A percentile compares a stretch with the other conserved stretches of the same genome.
Conservation (phyloP, 1,140 invertebrate genomes). For the Phocides pigmalion region DNA sequence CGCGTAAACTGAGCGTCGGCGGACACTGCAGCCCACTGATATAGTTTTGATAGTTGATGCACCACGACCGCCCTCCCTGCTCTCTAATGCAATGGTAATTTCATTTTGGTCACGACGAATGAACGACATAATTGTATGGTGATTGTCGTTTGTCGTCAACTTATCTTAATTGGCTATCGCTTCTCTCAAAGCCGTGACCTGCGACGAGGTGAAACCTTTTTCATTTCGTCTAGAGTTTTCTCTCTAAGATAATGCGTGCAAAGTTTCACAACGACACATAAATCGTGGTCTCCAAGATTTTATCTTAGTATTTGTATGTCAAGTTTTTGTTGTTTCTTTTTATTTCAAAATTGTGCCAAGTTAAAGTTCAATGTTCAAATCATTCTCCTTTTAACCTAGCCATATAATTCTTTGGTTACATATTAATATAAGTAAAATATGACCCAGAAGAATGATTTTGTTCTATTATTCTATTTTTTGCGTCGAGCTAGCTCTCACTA, state of each 20-base stretch:
- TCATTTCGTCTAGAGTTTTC: slow-evolving; percentile 66
- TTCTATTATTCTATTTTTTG: slow-evolving; percentile 30
- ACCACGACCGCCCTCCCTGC: slow-evolving; percentile 72
- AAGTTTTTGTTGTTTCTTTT: too few species aligned
- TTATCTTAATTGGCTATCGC: slow-evolving; percentile 79
- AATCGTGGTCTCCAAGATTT: too few species aligned
- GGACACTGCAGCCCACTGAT: slow-evolving; percentile 58
- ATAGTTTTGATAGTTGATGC: slow-evolving; percentile 80
- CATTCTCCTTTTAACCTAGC: too few species aligned
- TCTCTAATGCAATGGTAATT: slow-evolving; percentile 77
- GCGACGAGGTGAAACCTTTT: slow-evolving; percentile 69
- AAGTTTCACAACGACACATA: slow-evolving; percentile 33
- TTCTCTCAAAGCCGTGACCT: slow-evolving; percentile 70
- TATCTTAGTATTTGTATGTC: too few species aligned
- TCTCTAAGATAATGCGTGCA: slow-evolving; percentile 51
- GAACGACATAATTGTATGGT: slow-evolving; percentile 75
- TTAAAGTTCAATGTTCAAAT: too few species aligned
- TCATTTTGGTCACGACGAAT: slow-evolving; percentile 76
- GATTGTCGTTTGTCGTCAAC: slow-evolving; percentile 65
- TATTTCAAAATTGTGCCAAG: too few species aligned
- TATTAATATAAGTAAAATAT: too few species aligned
- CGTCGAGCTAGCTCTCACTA: slow-evolving; percentile 55
- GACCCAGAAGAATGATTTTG: background rate
- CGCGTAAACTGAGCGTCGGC: slow-evolving; percentile 70
- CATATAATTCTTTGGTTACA: too few species aligned